Evolutionary conservation across 2,888 invertebrate genomes (phyloP).

Genomic region (Xestia c-nigrum): DNA sequence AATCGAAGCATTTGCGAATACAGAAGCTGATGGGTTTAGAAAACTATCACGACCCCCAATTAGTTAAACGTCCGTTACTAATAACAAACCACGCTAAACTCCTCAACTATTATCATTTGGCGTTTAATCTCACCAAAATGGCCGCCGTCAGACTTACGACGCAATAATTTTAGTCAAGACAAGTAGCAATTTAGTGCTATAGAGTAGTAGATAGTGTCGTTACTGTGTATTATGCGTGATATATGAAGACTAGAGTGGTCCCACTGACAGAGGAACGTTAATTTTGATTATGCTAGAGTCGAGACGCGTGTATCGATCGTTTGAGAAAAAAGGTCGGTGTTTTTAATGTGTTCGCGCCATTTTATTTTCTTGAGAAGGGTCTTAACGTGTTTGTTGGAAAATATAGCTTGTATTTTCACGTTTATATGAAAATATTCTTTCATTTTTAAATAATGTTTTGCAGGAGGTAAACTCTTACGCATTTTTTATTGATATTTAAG

Average conservation of each 20-base stretch:
- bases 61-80: constrained; percentile 6
- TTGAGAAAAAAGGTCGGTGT: constrained; percentile 37
- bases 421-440: constrained; percentile 21
- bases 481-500: constrained; percentile 35
- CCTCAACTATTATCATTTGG: constrained; percentile 45
- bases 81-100: constrained; percentile 9
- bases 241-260: constrained; percentile 57
- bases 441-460: constrained; percentile 13
- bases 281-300: constrained; percentile 55
- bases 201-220: constrained; percentile 67
- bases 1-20: background rate
- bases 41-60: background rate
- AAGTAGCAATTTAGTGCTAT: constrained; percentile 64
- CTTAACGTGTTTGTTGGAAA: constrained; percentile 27
- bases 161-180: constrained; percentile 71
- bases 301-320: constrained; percentile 54
- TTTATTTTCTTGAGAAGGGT: constrained; percentile 49
- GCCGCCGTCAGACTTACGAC: constrained; percentile 67
- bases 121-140: constrained; percentile 58
- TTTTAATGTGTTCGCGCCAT: constrained; percentile 46
- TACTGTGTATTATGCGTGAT: constrained; percentile 70
- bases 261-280: constrained; percentile 50
- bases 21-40: background rate
- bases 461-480: background rate
- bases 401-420: constrained; percentile 14